Evolutionary conservation across 2,797 vertebrate species (phyloP), one percentile per base, ranked within the genome.

Genomic region (Geotria australis): DNA sequence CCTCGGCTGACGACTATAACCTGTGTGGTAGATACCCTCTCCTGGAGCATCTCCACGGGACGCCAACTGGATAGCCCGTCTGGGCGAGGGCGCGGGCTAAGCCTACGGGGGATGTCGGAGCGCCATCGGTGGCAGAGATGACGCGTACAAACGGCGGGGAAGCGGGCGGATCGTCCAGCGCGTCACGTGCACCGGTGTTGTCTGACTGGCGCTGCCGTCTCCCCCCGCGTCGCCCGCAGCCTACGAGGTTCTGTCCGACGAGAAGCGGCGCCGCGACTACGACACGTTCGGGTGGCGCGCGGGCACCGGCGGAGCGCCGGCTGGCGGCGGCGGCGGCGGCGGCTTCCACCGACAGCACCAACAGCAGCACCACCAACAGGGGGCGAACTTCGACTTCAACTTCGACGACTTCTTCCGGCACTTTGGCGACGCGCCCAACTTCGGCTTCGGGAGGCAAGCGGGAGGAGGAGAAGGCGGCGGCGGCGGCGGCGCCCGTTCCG

Each of bases 391-490:
- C 71, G 81, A 77, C 67, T 89, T 85, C 63, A 76, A 85, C 66
- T 89, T 94, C 57, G 81, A 98, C 1, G 82, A 93, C 68, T 70
- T 91, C 4, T 89, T 98, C 68, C 83, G 77, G 75, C 83, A 86
- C 74, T 83, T 75, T 58, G 76, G 83, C 58, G 80, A 89, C 57
- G 62, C 73, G 58, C 75, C 79, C 58, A 73, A 64, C 64, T 60
- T 58, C 60, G 47, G 46, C 10, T 60, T 60, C 47, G 46, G 46
- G 7, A 56, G 24, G 24, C 15, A 48, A 49, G 48, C 47, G 9
- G 51, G 51, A 7, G 51, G 51, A 55, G n/a, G 8, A 7, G n/a
- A 24, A 24, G 51, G 51, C 7, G 24, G 51, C n/a, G n/a, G 51
- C 8, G 9, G 38, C 45, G 6, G 45, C 38, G 3, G 6, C 6